Base-by-base conservation (phyloP, 2,888 invertebrate species). In the Nasonovia ribisnigri region DNA sequence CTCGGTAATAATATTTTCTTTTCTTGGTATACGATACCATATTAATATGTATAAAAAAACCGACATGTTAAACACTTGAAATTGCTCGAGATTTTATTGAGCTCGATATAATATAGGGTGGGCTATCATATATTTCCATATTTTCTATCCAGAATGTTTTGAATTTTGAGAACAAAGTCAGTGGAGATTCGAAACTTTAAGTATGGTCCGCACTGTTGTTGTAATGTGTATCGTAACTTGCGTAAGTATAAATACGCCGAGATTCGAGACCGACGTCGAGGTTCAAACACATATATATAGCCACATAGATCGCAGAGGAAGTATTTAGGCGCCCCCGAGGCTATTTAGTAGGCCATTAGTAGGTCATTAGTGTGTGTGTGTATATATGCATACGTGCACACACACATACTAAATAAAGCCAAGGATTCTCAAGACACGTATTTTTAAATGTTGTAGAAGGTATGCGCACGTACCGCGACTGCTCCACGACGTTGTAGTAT, bases 341-440 rank as follows among this genome's bases (percentile, higher is more conserved):
- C 67, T 67, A 36, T 90, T 90, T 67, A 90, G 60, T 36, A 77
- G 36, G 36, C 42, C 77, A 77, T 77, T 77, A 77, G 77, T 77
- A 77, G 36, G 77, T 77, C 77, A 77, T 77, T 77, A 29, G 57
- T 77, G 8, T 77, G 36, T 20, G 36, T 77, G 20, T 77, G 20
- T 54, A 20, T 46, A 10, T 46, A 67, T 16, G 36, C 20, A 20
- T 67, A n/a, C n/a, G 16, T 16, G n/a, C 6, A 77, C 36, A 20
- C 77, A 77, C 20, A 36, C 77, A 77, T 20, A 77, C 20, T 77
- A 36, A 42, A 54, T 36, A 77, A 36, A 77, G 36, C 36, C 77
- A 77, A 77, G 57, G 57, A 89, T 89, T 89, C 42, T 89, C 57
- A 29, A 43, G 89, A 54, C 54, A 88, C 88, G 54, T 88, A 88